Evolutionary conservation across 2,888 invertebrate species (phyloP), one percentile per base, ranked within the genome.

Genomic region (Phlogophora meticulosa): DNA sequence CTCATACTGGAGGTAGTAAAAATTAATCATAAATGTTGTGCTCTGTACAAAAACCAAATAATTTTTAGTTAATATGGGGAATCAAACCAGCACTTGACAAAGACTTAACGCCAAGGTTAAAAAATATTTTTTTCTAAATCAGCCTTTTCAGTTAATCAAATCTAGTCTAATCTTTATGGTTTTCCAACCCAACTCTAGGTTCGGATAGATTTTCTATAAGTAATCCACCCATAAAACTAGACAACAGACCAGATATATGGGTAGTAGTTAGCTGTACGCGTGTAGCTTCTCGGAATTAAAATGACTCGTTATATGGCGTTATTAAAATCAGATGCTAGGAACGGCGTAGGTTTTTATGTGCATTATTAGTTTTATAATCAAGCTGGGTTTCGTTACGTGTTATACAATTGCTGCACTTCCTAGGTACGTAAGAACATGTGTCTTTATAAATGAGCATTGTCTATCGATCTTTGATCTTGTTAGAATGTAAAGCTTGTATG

Each of bases 371-470:
- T 48, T 36, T 22, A 11, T 11, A 42, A 42, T 2, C 4, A 36
- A 42, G 24, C 7, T 24, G 24, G 4, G 11, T 51, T 40, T 38
- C 7, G 2, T 38, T 61, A 22, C 20, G 32, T 5, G 10, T 22
- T 40, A 66, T 65, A 66, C 34, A 70, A 53, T 49, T 76, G 62
- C 72, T 76, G 72, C 63, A 72, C 22, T 61, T 71, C 62, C 38
- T 60, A 48, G 42, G 45, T 76, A 72, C 11, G 15, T 72, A 55
- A 70, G 28, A 76, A 60, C 32, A 55, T 55, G 52, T 72, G 76
- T 72, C 77, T 72, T 76, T 76, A 72, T 52, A 76, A 76, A 62
- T 72, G 77, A 77, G 77, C 72, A 76, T 58, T 72, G 76, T 69
- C 62, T 62, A 32, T 53, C 32, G 34, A 53, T 71, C 52, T 72